These are phyloP conservation scores for Ancistrus triradiatus DNA, from an alignment of 2,113 vertebrate species.

Conservation along the genomic window DNA sequence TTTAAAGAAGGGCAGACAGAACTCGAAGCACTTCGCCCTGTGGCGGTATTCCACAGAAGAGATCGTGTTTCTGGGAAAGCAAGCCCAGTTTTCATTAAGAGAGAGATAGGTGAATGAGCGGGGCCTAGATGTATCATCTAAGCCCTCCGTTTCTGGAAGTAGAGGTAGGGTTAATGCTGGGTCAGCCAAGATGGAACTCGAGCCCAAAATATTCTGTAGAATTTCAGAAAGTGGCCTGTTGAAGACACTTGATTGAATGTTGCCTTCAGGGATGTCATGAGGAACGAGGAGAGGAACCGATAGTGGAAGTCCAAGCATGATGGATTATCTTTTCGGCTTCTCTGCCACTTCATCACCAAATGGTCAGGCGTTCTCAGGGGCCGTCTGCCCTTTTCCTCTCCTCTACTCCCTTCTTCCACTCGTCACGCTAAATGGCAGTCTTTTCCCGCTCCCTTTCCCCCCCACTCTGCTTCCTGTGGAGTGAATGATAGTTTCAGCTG, in stretches of 20 bases:
- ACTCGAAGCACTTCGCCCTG: conserved; percentile 53
- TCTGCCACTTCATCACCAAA: conserved; percentile 59
- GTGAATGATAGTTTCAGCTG: conserved; percentile 70
- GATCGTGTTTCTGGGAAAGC: conserved; percentile 59
- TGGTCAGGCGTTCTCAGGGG: conserved; percentile 58
- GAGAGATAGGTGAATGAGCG: conserved; percentile 3
- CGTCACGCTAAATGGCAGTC: conserved; percentile 23
- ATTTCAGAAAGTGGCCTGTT: background rate
- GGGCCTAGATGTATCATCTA: conserved; percentile 5
- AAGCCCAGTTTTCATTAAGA: conserved; percentile 38
- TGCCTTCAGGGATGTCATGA: background rate
- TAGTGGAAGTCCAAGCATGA: conserved; percentile 33
- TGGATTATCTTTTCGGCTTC: conserved; percentile 53
- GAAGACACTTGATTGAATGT: background rate
- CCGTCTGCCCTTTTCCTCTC: conserved; percentile 14
- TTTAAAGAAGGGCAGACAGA: conserved; percentile 31
- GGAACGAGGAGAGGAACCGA: conserved; percentile 19
- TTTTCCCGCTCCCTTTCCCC: background rate
- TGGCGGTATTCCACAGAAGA: conserved; percentile 54
- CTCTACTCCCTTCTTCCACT: conserved; percentile 12
- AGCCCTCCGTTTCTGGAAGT: background rate
- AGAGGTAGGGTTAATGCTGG: background rate
- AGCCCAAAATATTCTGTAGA: background rate
- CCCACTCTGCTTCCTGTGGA: conserved; percentile 52
- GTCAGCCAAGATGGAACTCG: background rate